Conservation (phyloP, 2,113 vertebrate species). For the Colossoma macropomum region DNA sequence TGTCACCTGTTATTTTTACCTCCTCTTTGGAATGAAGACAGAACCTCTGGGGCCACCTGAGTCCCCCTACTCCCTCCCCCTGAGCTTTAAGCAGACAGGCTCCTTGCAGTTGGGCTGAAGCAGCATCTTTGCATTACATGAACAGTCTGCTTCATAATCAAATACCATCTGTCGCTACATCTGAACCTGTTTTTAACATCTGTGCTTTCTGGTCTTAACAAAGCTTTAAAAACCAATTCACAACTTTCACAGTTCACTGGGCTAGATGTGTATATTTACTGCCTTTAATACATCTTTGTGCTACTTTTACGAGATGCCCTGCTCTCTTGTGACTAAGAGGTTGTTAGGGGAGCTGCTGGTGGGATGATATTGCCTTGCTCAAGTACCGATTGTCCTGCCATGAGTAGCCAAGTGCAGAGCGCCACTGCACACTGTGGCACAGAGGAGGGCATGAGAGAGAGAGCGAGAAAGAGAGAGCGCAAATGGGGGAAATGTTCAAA, state of each 20-base stretch:
- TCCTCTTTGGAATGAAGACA: constrained; percentile 30
- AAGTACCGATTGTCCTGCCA: constrained; percentile 82
- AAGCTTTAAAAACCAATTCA: constrained; percentile 99
- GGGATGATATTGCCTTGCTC: constrained; percentile 80
- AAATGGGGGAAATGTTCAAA: constrained; percentile 51
- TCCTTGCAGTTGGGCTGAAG: constrained; percentile 90
- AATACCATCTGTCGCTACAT: constrained; percentile 99
- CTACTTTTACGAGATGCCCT: constrained; percentile 73
- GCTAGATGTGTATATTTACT: constrained; percentile 87
- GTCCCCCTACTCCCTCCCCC: constrained; percentile 66
- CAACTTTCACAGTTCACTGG: constrained; percentile 94
- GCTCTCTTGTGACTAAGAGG: constrained; percentile 71
- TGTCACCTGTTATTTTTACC: constrained; percentile 55
- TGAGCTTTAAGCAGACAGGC: constrained; percentile 32
- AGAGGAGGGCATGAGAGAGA: constrained; percentile 48
- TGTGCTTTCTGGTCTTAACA: constrained; percentile 99
- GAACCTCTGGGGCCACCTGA: constrained; percentile 83
- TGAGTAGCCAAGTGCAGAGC: constrained; percentile 86
- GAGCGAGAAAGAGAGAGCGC: constrained; percentile 31
- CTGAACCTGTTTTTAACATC: constrained; percentile 99
- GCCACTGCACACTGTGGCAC: constrained; percentile 82
- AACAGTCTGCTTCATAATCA: constrained; percentile 99
- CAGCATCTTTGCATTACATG: constrained; percentile 94
- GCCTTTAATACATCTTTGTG: constrained; percentile 81
- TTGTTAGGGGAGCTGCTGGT: constrained; percentile 64